Base-by-base conservation (phyloP, 2,113 vertebrate genomes). In the Steatornis caripensis region DNA sequence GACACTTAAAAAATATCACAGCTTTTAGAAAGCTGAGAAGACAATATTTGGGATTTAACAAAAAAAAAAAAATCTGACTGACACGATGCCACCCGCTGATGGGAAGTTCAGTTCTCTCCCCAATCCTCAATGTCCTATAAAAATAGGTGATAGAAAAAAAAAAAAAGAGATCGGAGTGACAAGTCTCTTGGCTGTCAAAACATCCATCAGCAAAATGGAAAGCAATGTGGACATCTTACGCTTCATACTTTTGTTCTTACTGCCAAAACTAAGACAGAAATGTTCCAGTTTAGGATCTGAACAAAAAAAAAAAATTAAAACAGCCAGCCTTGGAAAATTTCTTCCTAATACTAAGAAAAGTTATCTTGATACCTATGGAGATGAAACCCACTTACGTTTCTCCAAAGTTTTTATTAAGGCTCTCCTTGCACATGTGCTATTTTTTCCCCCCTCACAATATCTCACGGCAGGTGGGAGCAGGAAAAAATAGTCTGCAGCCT, bases 401-500 rank as follows among this genome's bases (percentile, higher is more conserved):
- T 82, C 57, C 10, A 0, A 68, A 82, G 78, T 75, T 85, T 89
- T 87, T 87, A 96, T 87, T 68, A 82, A 95, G 29, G 53, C 22
- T 91, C 21, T 61, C 71, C 87, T 72, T 69, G 48, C 87, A 72
- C 82, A 76, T 36, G 66, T 62, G 84, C 82, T 97, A 95, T 94
- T 91, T 96, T 93, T 91, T 85, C 10, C 83, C 45, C 51, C 57
- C 49, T 95, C 62, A 80, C 93, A 93, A 65, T 72, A 91, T 90
- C 89, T 94, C 93, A 53, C 21, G 0, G 91, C 87, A 95, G 95
- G 95, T 95, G 91, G 93, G 90, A 85, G 85, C 9, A 65, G 82
- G 89, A 61, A 94, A 91, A 96, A 96, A 83, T 85, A 95, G 70
- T 80, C 87, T 90, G 62, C 57, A 97, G 92, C 82, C 87, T 83